Evolutionary conservation across 2,888 invertebrate species (phyloP).

Genomic region (Drosophila lutescens): DNA sequence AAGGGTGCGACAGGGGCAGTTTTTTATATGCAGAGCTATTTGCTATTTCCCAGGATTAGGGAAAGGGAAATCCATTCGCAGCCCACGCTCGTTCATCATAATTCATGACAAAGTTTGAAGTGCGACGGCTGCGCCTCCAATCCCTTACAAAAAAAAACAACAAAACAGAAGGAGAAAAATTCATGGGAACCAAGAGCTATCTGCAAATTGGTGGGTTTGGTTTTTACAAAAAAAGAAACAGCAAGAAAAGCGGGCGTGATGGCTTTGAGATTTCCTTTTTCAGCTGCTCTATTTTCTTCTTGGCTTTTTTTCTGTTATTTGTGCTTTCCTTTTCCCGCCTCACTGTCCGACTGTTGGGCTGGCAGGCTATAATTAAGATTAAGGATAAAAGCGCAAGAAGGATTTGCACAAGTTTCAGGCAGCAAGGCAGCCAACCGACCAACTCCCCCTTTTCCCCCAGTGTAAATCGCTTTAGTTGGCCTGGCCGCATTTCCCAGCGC

Average conservation of each 20-base stretch:
- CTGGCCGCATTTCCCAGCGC: conserved; percentile 47
- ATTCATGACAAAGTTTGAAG: conserved; percentile 80
- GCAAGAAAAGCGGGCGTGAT: conserved; percentile 36
- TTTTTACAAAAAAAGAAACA: conserved; percentile 4
- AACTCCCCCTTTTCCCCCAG: conserved; percentile 3
- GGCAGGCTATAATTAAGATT: conserved; percentile 83
- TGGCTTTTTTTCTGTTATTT: conserved; percentile 30
- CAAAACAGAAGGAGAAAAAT: not conserved
- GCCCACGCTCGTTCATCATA: conserved; percentile 73
- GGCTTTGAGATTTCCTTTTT: conserved; percentile 39
- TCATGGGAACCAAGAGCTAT: conserved; percentile 45
- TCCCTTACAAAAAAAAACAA: not conserved
- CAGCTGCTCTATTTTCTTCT: conserved; percentile 24
- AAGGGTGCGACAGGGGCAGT: conserved; percentile 67
- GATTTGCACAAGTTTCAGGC: conserved; percentile 76
- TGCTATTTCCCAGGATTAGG: not conserved
- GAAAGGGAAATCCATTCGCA: conserved; percentile 8
- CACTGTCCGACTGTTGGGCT: conserved; percentile 55
- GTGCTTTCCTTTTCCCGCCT: conserved; percentile 15
- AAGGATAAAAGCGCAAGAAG: conserved; percentile 82
- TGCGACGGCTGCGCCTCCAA: conserved; percentile 66
- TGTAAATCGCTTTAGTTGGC: conserved; percentile 73
- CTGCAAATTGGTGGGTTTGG: conserved; percentile 71
- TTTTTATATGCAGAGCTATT: conserved; percentile 22
- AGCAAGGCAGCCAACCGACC: not conserved